Evolutionary conservation across 1,140 invertebrate genomes (phyloP), one percentile per base, ranked within the genome.

Genomic region (Limonius californicus): DNA sequence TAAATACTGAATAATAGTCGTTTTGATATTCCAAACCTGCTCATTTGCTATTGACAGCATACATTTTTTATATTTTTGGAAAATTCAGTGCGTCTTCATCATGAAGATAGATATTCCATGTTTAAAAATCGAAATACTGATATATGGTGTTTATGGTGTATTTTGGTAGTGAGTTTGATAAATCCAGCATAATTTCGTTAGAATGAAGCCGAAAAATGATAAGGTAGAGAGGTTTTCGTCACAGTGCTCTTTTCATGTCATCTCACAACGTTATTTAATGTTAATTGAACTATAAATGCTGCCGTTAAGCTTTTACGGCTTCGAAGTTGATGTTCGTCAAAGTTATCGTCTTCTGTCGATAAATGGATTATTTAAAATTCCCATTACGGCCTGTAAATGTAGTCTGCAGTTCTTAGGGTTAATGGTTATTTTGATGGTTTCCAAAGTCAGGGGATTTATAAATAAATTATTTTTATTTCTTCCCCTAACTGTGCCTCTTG

Each of bases 311-410:
- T 66, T 63, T 60, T 59, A 30, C 59, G 30, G 47, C 59, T 58
- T 58, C 64, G 57, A 61, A 64, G 45, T 35, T 56, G 54, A n/a
- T 27, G 43, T 66, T 57, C 35, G 60, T 66, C 64, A 59, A 50
- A 63, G 61, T 59, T 66, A 66, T 62, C 57, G 56, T 63, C 47
- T 15, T 54, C 59, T 60, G 61, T 63, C 61, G 57, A 63, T 62
- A 59, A 42, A 63, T 63, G 57, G 61, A 59, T 66, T 61, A 66
- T 66, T 66, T 47, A 58, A 58, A 43, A 54, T 61, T 59, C 59
- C 58, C 57, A 56, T 66, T 66, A 66, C 60, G 64, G 59, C 42
- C 64, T 66, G 64, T 66, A 66, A 66, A 66, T 54, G 64, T 62
- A 63, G 47, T 57, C 58, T 61, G 58, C 61, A 60, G 62, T 63